Conservation (phyloP, 2,888 invertebrate species). For the Drosophila gaucha region DNA sequence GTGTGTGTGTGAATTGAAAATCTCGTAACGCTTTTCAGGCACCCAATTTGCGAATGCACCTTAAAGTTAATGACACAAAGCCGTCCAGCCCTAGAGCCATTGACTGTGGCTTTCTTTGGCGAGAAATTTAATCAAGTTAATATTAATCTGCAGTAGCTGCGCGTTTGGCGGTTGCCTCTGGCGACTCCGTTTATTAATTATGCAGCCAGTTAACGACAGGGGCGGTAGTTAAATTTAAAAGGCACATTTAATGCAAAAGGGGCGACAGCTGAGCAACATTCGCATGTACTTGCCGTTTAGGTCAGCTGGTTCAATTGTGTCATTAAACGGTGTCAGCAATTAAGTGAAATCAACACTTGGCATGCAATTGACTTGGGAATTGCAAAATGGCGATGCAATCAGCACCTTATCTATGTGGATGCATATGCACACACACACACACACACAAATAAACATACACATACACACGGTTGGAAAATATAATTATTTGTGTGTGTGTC, state of each 20-base stretch:
- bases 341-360: constrained; percentile 71
- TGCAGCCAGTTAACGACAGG: constrained; percentile 36
- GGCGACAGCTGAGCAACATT: constrained; percentile 1
- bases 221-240: constrained; percentile 14
- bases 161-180: constrained; percentile 15
- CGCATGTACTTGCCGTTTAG: constrained; percentile 11
- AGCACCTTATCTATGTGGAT: not conserved
- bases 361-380: constrained; percentile 50
- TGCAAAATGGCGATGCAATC: constrained; percentile 11
- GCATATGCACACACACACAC: not conserved
- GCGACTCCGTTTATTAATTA: constrained; percentile 60
- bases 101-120: constrained; percentile 2
- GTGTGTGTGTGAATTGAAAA: constrained; percentile 27
- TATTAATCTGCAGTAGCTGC: constrained; percentile 46
- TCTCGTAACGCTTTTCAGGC: constrained; percentile 36
- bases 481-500: constrained; percentile 13
- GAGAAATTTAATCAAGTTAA: constrained; percentile 51
- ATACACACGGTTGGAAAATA: not conserved
- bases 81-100: constrained; percentile 29
- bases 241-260: not conserved
- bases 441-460: not conserved
- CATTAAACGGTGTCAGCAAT: constrained; percentile 66
- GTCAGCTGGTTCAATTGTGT: constrained; percentile 35
- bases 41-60: constrained; percentile 55
- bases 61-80: constrained; percentile 71